These are phyloP conservation scores for Porites divaricata DNA, from an alignment of 92 coral and sea anemone species.

Conservation along the genomic window DNA sequence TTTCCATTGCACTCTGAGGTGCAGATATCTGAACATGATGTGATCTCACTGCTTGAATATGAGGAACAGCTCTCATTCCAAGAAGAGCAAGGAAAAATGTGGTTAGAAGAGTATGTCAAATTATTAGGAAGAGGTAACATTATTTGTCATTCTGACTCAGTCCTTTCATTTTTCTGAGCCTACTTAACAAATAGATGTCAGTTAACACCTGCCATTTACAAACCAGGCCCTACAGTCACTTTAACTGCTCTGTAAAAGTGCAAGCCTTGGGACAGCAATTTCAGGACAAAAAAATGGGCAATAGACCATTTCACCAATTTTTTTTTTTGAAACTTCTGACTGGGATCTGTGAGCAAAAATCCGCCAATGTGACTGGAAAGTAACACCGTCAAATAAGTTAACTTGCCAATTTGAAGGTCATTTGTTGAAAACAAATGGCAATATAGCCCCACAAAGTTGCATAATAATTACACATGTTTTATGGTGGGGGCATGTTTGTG, in stretches of 20 bases:
- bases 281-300: conserved; percentile 9
- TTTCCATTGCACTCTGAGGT: conserved; percentile 59
- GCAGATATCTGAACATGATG: conserved; percentile 36
- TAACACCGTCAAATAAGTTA: not conserved
- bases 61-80: conserved; percentile 24
- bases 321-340: conserved; percentile 19
- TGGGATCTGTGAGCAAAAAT: not conserved
- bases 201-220: conserved; percentile 11
- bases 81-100: conserved; percentile 22
- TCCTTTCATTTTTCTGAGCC: conserved; percentile 6
- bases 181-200: not conserved
- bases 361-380: too few relatives aligned
- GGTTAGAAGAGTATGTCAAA: conserved; percentile 58
- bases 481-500: conserved; percentile 23
- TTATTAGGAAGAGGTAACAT: conserved; percentile 43
- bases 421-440: conserved; percentile 20
- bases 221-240: conserved; percentile 16
- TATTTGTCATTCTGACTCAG: conserved; percentile 18
- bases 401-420: conserved; percentile 16
- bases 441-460: conserved; percentile 23
- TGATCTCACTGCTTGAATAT: conserved; percentile 23
- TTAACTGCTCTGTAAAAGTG: conserved; percentile 29
- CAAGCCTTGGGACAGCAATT: conserved; percentile 24
- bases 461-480: conserved; percentile 15
- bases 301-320: conserved; percentile 16